Percentiles rank a stretch among this genome's conserved stretches.
These are phyloP conservation scores for Eulimnadia texana DNA, from an alignment of 1,140 invertebrate species.

Conservation along the genomic window DNA sequence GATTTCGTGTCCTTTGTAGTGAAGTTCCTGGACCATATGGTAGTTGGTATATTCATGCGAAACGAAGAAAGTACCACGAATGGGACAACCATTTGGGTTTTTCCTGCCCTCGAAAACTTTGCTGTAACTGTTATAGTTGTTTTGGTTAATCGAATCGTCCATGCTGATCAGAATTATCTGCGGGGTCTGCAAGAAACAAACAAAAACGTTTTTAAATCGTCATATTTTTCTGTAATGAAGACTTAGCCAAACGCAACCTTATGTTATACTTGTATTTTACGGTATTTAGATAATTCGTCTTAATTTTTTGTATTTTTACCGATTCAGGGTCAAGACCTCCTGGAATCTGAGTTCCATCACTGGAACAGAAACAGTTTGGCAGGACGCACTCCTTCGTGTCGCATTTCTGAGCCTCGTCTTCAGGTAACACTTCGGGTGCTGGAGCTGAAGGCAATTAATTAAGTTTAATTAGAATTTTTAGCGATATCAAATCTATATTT, in stretches of 20 bases:
- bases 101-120: conserved; percentile 63
- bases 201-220: neutral
- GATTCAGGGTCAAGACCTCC: conserved; percentile 62
- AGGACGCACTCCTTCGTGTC: conserved; percentile 56
- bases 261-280: neutral
- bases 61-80: conserved; percentile 84
- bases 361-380: conserved; percentile 86
- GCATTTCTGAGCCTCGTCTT: conserved; percentile 61
- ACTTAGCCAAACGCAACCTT: too few species aligned
- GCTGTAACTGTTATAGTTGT: conserved; percentile 77
- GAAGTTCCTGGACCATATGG: conserved; percentile 74
- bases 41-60: conserved; percentile 93
- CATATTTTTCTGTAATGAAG: neutral
- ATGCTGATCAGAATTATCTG: conserved; percentile 89
- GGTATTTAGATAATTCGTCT: neutral
- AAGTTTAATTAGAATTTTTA: too few species aligned
- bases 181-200: conserved; percentile 45
- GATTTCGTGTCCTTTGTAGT: conserved; percentile 76
- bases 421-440: too few species aligned
- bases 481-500: too few species aligned
- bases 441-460: too few species aligned
- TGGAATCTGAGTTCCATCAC: conserved; percentile 74
- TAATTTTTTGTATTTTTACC: conserved; percentile 34
- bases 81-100: conserved; percentile 79
- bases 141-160: conserved; percentile 81